These are phyloP conservation scores for Rhinoptilus africanus DNA, from an alignment of 2,113 vertebrate genomes.

Conservation along the genomic window DNA sequence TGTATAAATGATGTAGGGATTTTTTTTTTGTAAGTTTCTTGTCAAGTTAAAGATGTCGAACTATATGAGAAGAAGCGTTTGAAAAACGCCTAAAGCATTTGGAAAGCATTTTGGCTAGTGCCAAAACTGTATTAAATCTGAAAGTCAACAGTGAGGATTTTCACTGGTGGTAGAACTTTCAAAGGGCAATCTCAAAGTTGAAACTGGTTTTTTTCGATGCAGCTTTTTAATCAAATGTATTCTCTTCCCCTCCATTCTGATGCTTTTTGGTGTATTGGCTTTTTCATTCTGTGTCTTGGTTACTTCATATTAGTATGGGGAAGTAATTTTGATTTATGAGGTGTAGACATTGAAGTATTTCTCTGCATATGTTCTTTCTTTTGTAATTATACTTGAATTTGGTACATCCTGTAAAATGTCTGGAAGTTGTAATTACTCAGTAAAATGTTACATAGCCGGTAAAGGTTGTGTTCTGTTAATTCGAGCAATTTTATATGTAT, in stretches of 20 bases:
- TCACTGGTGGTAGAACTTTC: not conserved
- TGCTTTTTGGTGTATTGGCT: not conserved
- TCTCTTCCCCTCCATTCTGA: not conserved
- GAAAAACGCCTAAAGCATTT: not conserved
- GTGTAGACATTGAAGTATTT: not conserved
- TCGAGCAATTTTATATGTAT: not conserved
- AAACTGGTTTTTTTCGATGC: not conserved
- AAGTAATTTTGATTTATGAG: not conserved
- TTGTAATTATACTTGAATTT: conserved; percentile 1
- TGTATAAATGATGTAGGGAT: not conserved
- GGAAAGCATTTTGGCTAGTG: not conserved
- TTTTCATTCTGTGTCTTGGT: not conserved
- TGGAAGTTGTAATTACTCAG: conserved; percentile 36
- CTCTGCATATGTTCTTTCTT: not conserved
- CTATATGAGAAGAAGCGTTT: not conserved
- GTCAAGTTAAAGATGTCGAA: not conserved
- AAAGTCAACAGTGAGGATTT: not conserved
- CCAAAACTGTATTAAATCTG: not conserved
- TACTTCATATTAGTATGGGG: not conserved
- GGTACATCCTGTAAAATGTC: not conserved
- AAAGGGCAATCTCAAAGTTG: not conserved
- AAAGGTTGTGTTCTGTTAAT: conserved; percentile 28
- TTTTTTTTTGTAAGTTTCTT: not conserved
- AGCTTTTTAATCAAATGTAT: not conserved
- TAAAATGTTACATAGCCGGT: conserved; percentile 21